Percentiles rank a stretch among this genome's conserved stretches.
Evolutionary conservation across 2,797 vertebrate species (phyloP).

Genomic region (Cuniculus paca): DNA sequence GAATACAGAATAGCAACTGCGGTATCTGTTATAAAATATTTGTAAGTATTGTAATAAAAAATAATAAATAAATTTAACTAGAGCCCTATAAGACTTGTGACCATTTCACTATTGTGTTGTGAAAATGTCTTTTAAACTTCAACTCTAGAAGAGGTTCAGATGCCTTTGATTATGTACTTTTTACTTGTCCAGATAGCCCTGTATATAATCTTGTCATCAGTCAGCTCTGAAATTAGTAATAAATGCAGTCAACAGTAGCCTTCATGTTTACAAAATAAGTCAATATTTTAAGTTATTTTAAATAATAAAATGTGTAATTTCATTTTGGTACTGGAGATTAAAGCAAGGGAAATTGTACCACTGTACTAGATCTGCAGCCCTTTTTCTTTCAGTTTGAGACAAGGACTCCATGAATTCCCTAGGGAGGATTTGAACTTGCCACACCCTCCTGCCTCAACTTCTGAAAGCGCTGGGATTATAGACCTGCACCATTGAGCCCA

Average conservation of each 20-base stretch:
- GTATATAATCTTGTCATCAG: not conserved
- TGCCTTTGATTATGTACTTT: not conserved
- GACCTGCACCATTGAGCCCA: not conserved
- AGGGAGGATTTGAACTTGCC: not conserved
- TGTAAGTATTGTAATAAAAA: not conserved
- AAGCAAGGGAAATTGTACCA: not conserved
- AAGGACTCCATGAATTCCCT: not conserved
- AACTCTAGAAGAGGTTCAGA: not conserved
- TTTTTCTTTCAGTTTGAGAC: not conserved
- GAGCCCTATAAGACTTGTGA: not conserved
- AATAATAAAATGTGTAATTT: slow-evolving; percentile 19
- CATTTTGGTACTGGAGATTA: not conserved
- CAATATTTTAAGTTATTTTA: not conserved
- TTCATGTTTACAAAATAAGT: not conserved
- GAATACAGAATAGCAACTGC: slow-evolving; percentile 14
- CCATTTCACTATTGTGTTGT: not conserved
- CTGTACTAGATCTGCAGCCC: not conserved
- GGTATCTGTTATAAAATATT: slow-evolving; percentile 1
- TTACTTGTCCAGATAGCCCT: not conserved
- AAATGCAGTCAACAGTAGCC: not conserved
- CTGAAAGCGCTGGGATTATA: not conserved
- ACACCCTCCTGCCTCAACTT: not conserved
- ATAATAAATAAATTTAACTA: slow-evolving; percentile 51
- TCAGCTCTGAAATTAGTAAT: not conserved
- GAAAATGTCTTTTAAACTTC: not conserved